phyloP scores from a whole-genome alignment of 2,888 invertebrate species.

The Lysandra coridon region DNA sequence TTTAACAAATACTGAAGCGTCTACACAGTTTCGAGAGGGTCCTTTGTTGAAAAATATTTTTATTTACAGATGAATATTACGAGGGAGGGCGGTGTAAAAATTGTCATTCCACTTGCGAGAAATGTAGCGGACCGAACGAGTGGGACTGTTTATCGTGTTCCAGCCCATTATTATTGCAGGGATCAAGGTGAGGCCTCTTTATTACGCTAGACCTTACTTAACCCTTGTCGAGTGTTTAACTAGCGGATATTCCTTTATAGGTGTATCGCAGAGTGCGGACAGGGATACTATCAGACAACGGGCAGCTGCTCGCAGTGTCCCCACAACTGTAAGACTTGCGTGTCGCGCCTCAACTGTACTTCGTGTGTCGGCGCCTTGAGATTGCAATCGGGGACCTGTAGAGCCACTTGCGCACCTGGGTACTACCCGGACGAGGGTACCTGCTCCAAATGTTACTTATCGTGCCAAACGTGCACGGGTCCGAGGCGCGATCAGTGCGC shows the following conservation, averaged over 20 bases:
- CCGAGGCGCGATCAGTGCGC: slow-evolving; percentile 92
- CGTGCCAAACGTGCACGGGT: slow-evolving; percentile 91
- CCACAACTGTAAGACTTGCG: slow-evolving; percentile 88
- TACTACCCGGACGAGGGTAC: slow-evolving; percentile 92
- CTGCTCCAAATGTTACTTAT: slow-evolving; percentile 90
- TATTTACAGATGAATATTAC: slow-evolving; percentile 85
- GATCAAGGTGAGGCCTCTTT: slow-evolving; percentile 64
- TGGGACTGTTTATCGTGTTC: slow-evolving; percentile 89
- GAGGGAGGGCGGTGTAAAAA: slow-evolving; percentile 88
- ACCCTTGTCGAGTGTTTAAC: slow-evolving; percentile 40
- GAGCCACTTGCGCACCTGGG: slow-evolving; percentile 88
- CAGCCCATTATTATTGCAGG: slow-evolving; percentile 86
- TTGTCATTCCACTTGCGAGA: slow-evolving; percentile 91
- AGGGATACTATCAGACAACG: slow-evolving; percentile 87
- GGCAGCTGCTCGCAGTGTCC: slow-evolving; percentile 88
- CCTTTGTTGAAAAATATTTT: slow-evolving; percentile 47
- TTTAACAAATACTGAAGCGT: slow-evolving; percentile 46
- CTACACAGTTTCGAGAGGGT: slow-evolving; percentile 41
- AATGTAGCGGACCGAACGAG: slow-evolving; percentile 89
- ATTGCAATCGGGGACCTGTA: slow-evolving; percentile 90
- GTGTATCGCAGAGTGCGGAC: slow-evolving; percentile 89
- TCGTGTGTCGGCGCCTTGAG: slow-evolving; percentile 88
- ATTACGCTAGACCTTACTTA: slow-evolving; percentile 49
- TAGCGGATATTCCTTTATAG: slow-evolving; percentile 55
- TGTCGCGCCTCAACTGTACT: slow-evolving; percentile 89